Conservation (phyloP, 2,113 vertebrate genomes). For the Percina caprodes region DNA sequence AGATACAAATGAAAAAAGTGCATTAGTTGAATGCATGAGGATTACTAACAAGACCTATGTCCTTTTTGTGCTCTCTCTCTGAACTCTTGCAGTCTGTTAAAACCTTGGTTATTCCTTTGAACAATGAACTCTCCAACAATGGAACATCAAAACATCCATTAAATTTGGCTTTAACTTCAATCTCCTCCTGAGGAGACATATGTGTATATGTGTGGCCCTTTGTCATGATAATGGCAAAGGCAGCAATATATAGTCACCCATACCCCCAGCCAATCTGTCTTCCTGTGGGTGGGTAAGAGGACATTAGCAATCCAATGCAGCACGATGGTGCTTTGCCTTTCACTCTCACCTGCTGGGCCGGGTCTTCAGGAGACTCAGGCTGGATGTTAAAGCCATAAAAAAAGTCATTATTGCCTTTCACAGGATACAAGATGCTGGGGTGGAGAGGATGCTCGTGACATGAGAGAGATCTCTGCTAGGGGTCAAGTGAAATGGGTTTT, state of each 20-base stretch:
- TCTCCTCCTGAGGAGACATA: conserved; percentile 60
- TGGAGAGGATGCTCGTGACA: conserved; percentile 6
- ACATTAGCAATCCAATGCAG: conserved; percentile 71
- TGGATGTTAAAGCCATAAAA: conserved; percentile 53
- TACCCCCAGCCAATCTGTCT: conserved; percentile 53
- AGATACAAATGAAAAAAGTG: not conserved
- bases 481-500: conserved; percentile 44
- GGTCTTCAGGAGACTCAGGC: conserved; percentile 28
- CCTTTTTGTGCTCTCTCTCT: conserved; percentile 18
- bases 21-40: not conserved
- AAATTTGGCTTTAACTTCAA: conserved; percentile 63
- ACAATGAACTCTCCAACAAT: conserved; percentile 62
- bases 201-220: conserved; percentile 60
- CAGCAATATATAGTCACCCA: conserved; percentile 58
- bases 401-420: conserved; percentile 54
- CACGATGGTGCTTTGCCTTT: conserved; percentile 30
- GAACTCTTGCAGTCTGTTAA: conserved; percentile 61
- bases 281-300: conserved; percentile 27
- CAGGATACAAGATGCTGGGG: conserved; percentile 44
- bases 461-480: not conserved
- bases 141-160: conserved; percentile 59
- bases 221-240: conserved; percentile 72
- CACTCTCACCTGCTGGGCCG: conserved; percentile 69
- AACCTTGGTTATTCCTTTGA: conserved; percentile 37
- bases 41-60: conserved; percentile 16